These are phyloP conservation scores for Dasysyrphus albostriatus DNA, from an alignment of 2,888 invertebrate genomes.

Conservation along the genomic window DNA sequence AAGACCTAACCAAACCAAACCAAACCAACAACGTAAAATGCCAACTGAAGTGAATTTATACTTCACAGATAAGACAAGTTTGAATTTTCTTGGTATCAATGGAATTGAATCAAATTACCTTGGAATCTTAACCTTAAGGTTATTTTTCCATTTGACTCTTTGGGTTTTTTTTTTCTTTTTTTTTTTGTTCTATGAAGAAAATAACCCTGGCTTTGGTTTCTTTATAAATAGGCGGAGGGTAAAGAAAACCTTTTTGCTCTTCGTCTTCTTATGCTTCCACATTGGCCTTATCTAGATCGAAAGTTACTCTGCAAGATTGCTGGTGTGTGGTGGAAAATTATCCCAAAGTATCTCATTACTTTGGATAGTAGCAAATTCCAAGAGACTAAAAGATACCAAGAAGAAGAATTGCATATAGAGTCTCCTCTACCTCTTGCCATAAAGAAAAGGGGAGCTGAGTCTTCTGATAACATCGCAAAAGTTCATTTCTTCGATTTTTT, in stretches of 20 bases:
- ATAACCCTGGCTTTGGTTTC: slow-evolving; percentile 52
- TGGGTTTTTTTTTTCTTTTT: slow-evolving; percentile 27
- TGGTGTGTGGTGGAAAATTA: slow-evolving; percentile 76
- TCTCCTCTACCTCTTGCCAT: slow-evolving; percentile 11
- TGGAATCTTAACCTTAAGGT: slow-evolving; percentile 84
- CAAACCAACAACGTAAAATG: slow-evolving; percentile 48
- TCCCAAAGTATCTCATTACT: slow-evolving; percentile 76
- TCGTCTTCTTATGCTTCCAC: slow-evolving; percentile 26
- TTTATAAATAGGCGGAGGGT: background rate
- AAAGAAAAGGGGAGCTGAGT: slow-evolving; percentile 47
- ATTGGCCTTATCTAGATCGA: slow-evolving; percentile 66
- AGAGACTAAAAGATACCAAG: slow-evolving; percentile 42
- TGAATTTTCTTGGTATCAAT: slow-evolving; percentile 79
- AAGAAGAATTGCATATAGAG: slow-evolving; percentile 55
- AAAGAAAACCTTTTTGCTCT: slow-evolving; percentile 56
- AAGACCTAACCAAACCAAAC: slow-evolving; percentile 37
- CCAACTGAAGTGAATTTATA: slow-evolving; percentile 75
- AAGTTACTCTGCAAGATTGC: slow-evolving; percentile 72
- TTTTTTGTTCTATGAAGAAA: slow-evolving; percentile 4
- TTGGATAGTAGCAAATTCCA: slow-evolving; percentile 59
- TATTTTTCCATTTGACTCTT: slow-evolving; percentile 79
- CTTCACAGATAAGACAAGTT: slow-evolving; percentile 71
- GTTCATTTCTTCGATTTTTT: slow-evolving; percentile 34
- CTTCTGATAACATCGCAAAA: slow-evolving; percentile 80
- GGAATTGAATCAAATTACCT: slow-evolving; percentile 84